phyloP scores from a whole-genome alignment of 2,888 invertebrate species.

The Anthophora plumipes region DNA sequence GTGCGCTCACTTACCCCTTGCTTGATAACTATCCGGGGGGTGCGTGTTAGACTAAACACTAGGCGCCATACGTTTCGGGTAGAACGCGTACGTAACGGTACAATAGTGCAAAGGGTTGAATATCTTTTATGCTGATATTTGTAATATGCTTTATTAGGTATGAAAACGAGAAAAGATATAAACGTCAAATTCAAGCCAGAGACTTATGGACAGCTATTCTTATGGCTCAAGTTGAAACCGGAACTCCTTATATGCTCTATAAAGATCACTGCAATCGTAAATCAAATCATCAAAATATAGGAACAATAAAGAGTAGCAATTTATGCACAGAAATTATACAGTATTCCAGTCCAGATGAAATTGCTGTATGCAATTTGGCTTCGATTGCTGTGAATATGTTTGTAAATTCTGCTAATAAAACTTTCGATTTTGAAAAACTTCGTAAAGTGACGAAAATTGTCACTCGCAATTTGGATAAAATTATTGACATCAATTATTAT shows the following conservation, averaged over 20 bases:
- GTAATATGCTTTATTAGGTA: conserved; percentile 86
- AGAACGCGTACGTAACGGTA: no score
- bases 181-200: conserved; percentile 92
- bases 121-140: not conserved
- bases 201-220: conserved; percentile 97
- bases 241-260: conserved; percentile 98
- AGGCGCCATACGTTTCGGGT: no score
- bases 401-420: conserved; percentile 90
- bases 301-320: conserved; percentile 99
- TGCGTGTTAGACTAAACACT: no score
- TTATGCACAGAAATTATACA: conserved; percentile 99
- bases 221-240: conserved; percentile 98
- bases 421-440: conserved; percentile 94
- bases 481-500: conserved; percentile 98
- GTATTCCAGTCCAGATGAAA: conserved; percentile 96
- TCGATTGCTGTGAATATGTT: conserved; percentile 98
- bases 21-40: no score
- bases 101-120: not conserved
- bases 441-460: conserved; percentile 94
- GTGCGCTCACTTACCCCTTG: no score
- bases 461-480: conserved; percentile 96
- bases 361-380: conserved; percentile 99
- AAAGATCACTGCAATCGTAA: conserved; percentile 98
- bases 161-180: conserved; percentile 91
- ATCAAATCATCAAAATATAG: conserved; percentile 98